Base-by-base conservation (phyloP, 92 coral and sea anemone genomes). In the Blastomussa wellsi region DNA sequence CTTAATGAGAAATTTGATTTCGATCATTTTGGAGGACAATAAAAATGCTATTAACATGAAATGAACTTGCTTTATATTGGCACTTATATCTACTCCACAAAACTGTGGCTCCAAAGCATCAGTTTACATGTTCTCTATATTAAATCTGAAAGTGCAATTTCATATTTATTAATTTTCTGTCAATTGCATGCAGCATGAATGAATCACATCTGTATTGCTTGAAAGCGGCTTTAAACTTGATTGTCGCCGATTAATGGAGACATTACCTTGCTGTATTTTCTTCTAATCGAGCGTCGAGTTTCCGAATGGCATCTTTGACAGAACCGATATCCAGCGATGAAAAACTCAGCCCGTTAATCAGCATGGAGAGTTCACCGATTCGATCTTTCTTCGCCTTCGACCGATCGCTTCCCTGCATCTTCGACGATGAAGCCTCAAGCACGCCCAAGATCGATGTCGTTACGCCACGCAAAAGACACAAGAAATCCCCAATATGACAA, bases 261-360 rank as follows among this genome's bases (percentile, higher is more conserved):
- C 38, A 53, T 53, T 77, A 90, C 93, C 93, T 90, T 26, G 90
- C 64, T 2, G 90, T 90, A 69, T 90, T 90, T 79, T 90, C 90
- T 66, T 86, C 90, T 62, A 90, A 84, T 22, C 83, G 93, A 57
- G 81, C 82, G 52, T 90, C 93, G 53, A 90, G 81, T 35, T 72
- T 86, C 55, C 82, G 77, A 47, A 90, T 82, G 4, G 93, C 93
- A 24, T 90, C 82, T 79, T 87, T 88, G 48, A 90, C 78, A 38
- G 93, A 90, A 26, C 85, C 86, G 47, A 86, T 65, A 62, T 90
- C 93, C 75, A 90, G 88, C 77, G 93, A 87, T 9, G 93, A 78
- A 65, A 88, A 87, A 65, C 71, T 90, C 38, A 90, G 16, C 5
- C 90, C 88, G 82, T 82, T 88, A 0, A 90, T 75, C 80, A 90